Base-by-base conservation (phyloP, 2,797 vertebrate species). In the Lepidocolaptes lacrymiger region DNA sequence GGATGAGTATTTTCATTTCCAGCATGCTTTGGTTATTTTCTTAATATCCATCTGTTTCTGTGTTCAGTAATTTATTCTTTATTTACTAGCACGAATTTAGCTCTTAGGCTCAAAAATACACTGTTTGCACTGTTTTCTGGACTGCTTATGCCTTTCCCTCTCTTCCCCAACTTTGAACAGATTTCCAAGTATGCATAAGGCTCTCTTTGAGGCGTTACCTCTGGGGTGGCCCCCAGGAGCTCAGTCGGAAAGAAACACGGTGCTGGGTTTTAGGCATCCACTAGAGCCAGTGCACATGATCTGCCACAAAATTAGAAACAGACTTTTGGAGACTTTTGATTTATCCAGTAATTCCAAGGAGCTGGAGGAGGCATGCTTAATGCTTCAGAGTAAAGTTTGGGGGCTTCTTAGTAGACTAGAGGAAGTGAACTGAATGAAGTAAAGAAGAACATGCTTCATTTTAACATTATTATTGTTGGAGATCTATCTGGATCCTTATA, bases 41-140 rank as follows among this genome's bases (percentile, higher is more conserved):
- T 80, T 95, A 96, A 96, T 94, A 88, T 52, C 93, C 91, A 95
- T 91, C 91, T 89, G 48, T 86, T 93, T 95, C 71, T 78, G n/a
- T 73, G 71, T 82, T 92, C 73, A 55, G 36, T 79, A 88, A 85
- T 91, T 77, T 82, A 62, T 88, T 73, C 81, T 91, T 95, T 93
- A 77, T 95, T 93, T 97, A 80, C 58, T 69, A 63, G 61, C 76
- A 90, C 6, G 9, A 81, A 66, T 73, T 51, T 81, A 78, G 43
- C 54, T 81, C 62, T 58, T 55, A 62, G 7, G 19, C 28, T 96
- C 37, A 88, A 92, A 78, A 85, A 24, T 14, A 78, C 30, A 3
- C 39, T 66, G 15, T 61, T 73, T 78, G 26, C 36, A 24, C 12
- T 39, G 9, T 36, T 88, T 72, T 61, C 75, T 80, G 64, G 12